These are phyloP conservation scores for Glomeris marginata DNA, from an alignment of 2,888 invertebrate species.

Conservation along the genomic window DNA sequence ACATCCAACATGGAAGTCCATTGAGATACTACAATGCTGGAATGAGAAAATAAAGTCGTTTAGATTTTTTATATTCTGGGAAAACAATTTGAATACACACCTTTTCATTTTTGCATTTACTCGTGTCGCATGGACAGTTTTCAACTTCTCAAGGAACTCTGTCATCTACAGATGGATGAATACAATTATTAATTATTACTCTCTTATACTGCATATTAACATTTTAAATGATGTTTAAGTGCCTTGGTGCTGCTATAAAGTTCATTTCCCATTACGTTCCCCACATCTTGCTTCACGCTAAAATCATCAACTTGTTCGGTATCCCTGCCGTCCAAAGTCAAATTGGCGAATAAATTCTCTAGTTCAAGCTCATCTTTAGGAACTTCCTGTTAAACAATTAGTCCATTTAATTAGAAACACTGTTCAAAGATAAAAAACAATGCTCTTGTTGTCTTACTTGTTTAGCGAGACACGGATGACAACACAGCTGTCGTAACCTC, in stretches of 20 bases:
- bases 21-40: constrained; percentile 64
- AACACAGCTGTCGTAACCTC: constrained; percentile 73
- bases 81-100: constrained; percentile 4
- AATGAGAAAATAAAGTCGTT: constrained; percentile 2
- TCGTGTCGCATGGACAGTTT: neutral
- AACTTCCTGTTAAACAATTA: no score
- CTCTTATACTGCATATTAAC: constrained; percentile 2
- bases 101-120: neutral
- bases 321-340: neutral
- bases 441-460: constrained; percentile 33
- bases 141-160: constrained; percentile 4
- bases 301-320: neutral
- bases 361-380: neutral
- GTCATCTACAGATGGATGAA: neutral
- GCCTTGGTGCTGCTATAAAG: neutral
- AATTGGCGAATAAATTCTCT: neutral
- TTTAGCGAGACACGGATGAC: constrained; percentile 70
- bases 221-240: no score
- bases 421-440: no score
- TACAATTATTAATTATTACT: neutral
- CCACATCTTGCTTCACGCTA: neutral
- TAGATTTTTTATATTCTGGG: neutral
- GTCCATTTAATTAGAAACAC: no score
- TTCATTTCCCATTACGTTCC: neutral
- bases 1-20: constrained; percentile 73